Conservation (phyloP, 2,113 vertebrate species). For the Eira barbara region DNA sequence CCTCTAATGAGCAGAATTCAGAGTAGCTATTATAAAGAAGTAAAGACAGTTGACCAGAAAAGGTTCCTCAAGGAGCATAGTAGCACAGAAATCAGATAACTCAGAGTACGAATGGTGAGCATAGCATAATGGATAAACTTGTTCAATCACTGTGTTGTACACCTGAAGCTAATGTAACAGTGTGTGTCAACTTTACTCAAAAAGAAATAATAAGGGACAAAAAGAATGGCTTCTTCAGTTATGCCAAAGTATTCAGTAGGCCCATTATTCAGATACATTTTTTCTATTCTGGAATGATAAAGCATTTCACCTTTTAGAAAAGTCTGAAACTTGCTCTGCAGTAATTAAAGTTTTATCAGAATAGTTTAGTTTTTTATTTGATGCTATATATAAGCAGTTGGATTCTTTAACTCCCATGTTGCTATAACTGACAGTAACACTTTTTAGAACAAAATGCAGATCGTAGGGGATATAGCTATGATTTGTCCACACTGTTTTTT, state of each 20-base stretch:
- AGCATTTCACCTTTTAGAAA: conserved; percentile 24
- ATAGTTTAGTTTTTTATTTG: background rate
- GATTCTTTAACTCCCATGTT: background rate
- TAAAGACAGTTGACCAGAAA: conserved; percentile 30
- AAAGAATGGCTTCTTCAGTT: background rate
- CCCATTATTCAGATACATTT: background rate
- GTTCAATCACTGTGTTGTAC: background rate
- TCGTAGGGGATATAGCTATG: background rate
- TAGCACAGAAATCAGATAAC: conserved; percentile 33
- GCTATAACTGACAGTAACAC: background rate
- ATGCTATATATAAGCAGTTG: background rate
- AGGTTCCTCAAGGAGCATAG: background rate
- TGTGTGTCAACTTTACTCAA: background rate
- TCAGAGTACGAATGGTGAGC: background rate
- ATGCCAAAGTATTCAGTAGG: background rate
- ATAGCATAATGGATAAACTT: background rate
- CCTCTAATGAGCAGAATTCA: background rate
- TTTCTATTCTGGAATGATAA: conserved; percentile 14
- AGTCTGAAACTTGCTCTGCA: background rate
- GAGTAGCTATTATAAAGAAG: conserved; percentile 1
- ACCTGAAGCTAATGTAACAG: background rate
- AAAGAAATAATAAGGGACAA: background rate
- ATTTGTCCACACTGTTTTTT: background rate
- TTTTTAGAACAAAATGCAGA: background rate
- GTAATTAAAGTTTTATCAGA: conserved; percentile 17